Evolutionary conservation across 2,888 invertebrate species (phyloP), one percentile per base, ranked within the genome.

Genomic region (Cantharis nigra): DNA sequence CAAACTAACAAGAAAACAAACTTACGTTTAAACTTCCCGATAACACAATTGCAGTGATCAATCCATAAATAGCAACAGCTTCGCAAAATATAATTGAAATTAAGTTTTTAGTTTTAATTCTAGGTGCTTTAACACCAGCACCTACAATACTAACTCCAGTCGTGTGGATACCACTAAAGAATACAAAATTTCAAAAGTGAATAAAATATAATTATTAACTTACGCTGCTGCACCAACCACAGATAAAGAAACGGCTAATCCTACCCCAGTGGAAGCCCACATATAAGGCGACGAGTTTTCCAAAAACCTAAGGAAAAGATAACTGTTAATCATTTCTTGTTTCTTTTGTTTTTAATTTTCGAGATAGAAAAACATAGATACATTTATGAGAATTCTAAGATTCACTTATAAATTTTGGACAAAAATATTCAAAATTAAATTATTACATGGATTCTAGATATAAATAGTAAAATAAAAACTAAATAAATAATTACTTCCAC

Each of bases 81-180:
- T 99, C 99, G 88, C 99, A 99, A 91, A 99, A 99, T 89, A 99
- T 99, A 85, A 99, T 98, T 75, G 98, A 99, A 88, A 99, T 98
- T 87, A 99, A 93, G 90, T 99, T 99, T 90, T 99, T 99, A 77
- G 99, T 99, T 90, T 98, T 97, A 89, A 99, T 99, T 87, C 99
- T 92, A 3, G 99, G 99, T 23, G 98, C 97, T 90, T 98, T 98
- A 23, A 99, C 98, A 87, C 99, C 99, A 82, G 96, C 99, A 76
- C 99, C 99, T 73, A 98, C 92, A 88, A 99, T 99, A 87, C 97
- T 97, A 72, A 95, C 94, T 80, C 98, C 98, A 9, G 98, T 98
- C 63, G 98, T 97, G 89, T 97, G 97, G 85, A 99, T 99, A 74
- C 99, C 99, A 86, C 94, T 94, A 86, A n/a, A 20, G 7, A 11